Percentiles rank a stretch among this genome's conserved stretches.
phyloP scores from a whole-genome alignment of 2,888 invertebrate species.

The Osedax frankpressi region DNA sequence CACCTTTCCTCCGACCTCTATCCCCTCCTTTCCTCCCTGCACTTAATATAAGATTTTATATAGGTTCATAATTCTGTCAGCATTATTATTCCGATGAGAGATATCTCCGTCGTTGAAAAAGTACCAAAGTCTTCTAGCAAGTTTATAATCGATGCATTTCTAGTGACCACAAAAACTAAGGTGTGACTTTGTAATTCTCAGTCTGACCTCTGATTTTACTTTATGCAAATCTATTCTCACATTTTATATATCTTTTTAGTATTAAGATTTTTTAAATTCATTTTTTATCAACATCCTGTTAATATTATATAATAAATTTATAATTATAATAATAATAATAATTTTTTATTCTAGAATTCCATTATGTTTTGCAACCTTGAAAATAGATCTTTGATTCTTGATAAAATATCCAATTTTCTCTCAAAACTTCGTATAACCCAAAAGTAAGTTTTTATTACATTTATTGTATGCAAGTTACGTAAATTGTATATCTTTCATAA shows the following conservation, averaged over 20 bases:
- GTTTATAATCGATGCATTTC: slow-evolving; percentile 58
- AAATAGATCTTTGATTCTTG: slow-evolving; percentile 61
- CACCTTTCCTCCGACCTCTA: neutral
- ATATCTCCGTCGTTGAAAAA: slow-evolving; percentile 65
- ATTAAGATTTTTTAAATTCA: too few relatives aligned
- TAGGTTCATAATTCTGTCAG: slow-evolving; percentile 68
- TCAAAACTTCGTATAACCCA: slow-evolving; percentile 53
- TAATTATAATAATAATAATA: neutral
- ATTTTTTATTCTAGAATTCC: neutral
- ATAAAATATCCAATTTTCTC: slow-evolving; percentile 75
- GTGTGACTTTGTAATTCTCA: too few relatives aligned
- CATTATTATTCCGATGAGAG: slow-evolving; percentile 74
- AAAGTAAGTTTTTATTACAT: too few relatives aligned
- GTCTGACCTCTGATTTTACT: too few relatives aligned
- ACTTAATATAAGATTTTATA: too few relatives aligned
- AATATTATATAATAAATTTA: too few relatives aligned
- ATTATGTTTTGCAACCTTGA: neutral
- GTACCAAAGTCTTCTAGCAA: slow-evolving; percentile 59
- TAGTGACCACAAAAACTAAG: slow-evolving; percentile 68
- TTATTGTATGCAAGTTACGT: too few relatives aligned
- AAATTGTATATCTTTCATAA: too few relatives aligned
- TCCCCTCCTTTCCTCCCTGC: neutral
- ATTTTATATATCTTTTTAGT: too few relatives aligned
- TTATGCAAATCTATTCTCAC: too few relatives aligned
- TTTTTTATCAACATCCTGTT: too few relatives aligned